phyloP scores from a whole-genome alignment of 1,140 invertebrate species.

The Bombus fervidus region DNA sequence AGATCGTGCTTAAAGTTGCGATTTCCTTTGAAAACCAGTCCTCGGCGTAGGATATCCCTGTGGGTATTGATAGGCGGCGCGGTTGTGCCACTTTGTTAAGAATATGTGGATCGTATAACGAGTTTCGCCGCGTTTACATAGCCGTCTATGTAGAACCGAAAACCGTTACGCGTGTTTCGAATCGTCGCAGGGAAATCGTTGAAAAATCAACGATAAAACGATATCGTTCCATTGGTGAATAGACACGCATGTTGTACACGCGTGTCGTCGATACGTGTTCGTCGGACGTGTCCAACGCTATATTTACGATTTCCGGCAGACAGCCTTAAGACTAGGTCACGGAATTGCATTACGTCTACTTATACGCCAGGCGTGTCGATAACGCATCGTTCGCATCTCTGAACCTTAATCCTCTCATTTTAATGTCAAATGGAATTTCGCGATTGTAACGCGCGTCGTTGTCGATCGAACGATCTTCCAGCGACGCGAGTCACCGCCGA shows the following conservation, averaged over 20 bases:
- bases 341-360: slow-evolving; percentile 32
- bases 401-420: slow-evolving; percentile 19
- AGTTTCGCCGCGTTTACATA: neutral
- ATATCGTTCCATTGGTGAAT: neutral
- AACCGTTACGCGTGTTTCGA: slow-evolving; percentile 21
- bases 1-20: slow-evolving; percentile 7
- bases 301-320: slow-evolving; percentile 42
- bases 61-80: neutral
- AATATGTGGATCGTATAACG: slow-evolving; percentile 5
- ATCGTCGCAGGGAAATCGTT: neutral
- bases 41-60: neutral
- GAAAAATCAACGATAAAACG: neutral
- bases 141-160: neutral
- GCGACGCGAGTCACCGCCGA: too few species aligned
- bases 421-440: slow-evolving; percentile 7
- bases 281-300: slow-evolving; percentile 2
- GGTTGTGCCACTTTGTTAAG: slow-evolving; percentile 22
- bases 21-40: slow-evolving; percentile 23
- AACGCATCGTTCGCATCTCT: neutral
- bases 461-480: too few species aligned
- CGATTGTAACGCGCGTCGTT: too few species aligned
- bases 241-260: neutral
- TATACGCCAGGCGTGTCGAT: neutral
- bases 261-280: neutral
- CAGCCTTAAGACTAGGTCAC: slow-evolving; percentile 29